phyloP scores from a whole-genome alignment of 1,140 invertebrate species.

The Idris sp. region DNA sequence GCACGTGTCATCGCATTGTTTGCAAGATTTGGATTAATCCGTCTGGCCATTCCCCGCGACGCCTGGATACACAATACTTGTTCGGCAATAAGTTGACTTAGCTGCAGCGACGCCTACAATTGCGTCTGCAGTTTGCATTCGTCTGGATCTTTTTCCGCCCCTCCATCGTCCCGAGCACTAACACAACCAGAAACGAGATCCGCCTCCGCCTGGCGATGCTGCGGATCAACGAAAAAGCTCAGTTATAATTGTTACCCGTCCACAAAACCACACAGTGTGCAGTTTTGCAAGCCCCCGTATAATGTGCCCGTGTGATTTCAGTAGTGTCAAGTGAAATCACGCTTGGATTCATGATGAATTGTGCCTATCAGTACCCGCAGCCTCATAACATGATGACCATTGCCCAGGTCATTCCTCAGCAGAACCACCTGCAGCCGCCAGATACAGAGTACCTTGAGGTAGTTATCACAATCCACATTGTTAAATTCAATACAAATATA shows the following conservation, averaged over 20 bases:
- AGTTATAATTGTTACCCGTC: conserved; percentile 79
- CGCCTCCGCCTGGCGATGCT: conserved; percentile 68
- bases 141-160: conserved; percentile 45
- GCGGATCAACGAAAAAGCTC: conserved; percentile 76
- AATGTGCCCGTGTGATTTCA: conserved; percentile 13
- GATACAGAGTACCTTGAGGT: conserved; percentile 76
- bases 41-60: background rate
- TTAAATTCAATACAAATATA: no score
- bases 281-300: background rate
- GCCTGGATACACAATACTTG: background rate
- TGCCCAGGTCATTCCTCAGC: conserved; percentile 66
- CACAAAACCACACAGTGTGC: conserved; percentile 66
- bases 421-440: conserved; percentile 65
- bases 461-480: no score
- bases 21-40: background rate
- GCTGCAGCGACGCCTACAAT: conserved; percentile 7
- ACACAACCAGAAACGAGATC: conserved; percentile 58
- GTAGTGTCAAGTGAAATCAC: conserved; percentile 31
- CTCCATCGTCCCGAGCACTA: conserved; percentile 57
- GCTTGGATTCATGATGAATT: conserved; percentile 70
- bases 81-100: conserved; percentile 3
- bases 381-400: conserved; percentile 73
- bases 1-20: conserved; percentile 36
- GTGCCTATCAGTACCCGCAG: conserved; percentile 76
- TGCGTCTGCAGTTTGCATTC: conserved; percentile 19